Percentiles rank a stretch among this genome's conserved stretches.
Conservation (phyloP, 2,888 invertebrate species). For the Achlya flavicornis region DNA sequence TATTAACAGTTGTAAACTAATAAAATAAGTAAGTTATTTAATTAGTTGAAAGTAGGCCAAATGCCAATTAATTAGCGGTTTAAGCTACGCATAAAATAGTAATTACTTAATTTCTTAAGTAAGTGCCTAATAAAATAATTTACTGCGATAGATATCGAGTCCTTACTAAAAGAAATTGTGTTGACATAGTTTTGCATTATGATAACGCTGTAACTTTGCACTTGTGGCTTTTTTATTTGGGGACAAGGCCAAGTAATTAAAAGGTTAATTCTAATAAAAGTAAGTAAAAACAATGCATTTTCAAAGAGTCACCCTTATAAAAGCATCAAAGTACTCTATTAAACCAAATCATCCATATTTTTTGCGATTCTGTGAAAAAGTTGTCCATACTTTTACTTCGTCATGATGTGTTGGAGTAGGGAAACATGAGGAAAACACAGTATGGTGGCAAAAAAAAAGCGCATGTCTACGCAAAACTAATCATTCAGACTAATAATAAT, state of each 20-base stretch:
- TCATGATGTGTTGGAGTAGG: too few relatives aligned
- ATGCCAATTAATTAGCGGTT: background rate
- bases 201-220: background rate
- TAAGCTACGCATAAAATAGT: background rate
- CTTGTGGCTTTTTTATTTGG: constrained; percentile 1
- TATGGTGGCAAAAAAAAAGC: too few relatives aligned
- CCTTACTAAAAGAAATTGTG: background rate
- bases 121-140: background rate
- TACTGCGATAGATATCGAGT: background rate
- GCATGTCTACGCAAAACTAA: too few relatives aligned
- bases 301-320: too few relatives aligned
- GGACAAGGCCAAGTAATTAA: background rate
- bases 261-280: background rate
- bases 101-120: background rate
- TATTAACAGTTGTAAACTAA: background rate
- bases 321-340: too few relatives aligned
- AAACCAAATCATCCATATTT: too few relatives aligned
- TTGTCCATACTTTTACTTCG: too few relatives aligned
- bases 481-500: too few relatives aligned
- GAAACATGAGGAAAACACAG: background rate
- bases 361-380: too few relatives aligned
- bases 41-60: background rate
- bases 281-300: too few relatives aligned
- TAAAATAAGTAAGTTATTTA: background rate
- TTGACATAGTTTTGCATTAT: background rate